Percentiles rank a stretch among this genome's conserved stretches.
These are phyloP conservation scores for Natator depressus DNA, from an alignment of 2,113 vertebrate species.

Conservation along the genomic window DNA sequence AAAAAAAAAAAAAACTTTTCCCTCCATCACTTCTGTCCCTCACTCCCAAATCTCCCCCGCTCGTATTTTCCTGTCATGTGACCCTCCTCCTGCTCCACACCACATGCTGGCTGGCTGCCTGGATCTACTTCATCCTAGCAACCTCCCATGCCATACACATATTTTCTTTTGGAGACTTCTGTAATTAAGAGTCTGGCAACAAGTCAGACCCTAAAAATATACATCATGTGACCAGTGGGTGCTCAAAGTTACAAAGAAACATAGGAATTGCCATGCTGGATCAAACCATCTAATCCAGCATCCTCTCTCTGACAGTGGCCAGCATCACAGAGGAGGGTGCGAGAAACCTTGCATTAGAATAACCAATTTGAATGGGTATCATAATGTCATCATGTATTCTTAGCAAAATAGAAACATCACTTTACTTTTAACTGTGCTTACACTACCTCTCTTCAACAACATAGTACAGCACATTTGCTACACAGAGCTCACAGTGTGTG, in stretches of 20 bases:
- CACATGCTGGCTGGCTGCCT: neutral
- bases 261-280: neutral
- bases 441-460: neutral
- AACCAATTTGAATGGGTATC: neutral
- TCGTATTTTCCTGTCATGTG: neutral
- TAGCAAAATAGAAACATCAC: neutral
- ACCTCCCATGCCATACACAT: neutral
- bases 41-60: neutral
- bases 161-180: neutral
- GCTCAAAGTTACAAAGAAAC: neutral
- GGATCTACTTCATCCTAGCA: accelerated
- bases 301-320: neutral
- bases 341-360: neutral
- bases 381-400: neutral
- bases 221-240: neutral
- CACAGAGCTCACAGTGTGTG: too few species aligned
- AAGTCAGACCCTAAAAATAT: neutral
- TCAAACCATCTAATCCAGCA: neutral
- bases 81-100: accelerated
- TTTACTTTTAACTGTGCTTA: neutral
- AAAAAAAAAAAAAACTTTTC: neutral
- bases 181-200: neutral
- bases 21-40: neutral
- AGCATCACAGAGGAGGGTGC: neutral
- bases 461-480: too few species aligned